Conservation (phyloP, 2,888 invertebrate genomes). For the Agonopterix heracliana region DNA sequence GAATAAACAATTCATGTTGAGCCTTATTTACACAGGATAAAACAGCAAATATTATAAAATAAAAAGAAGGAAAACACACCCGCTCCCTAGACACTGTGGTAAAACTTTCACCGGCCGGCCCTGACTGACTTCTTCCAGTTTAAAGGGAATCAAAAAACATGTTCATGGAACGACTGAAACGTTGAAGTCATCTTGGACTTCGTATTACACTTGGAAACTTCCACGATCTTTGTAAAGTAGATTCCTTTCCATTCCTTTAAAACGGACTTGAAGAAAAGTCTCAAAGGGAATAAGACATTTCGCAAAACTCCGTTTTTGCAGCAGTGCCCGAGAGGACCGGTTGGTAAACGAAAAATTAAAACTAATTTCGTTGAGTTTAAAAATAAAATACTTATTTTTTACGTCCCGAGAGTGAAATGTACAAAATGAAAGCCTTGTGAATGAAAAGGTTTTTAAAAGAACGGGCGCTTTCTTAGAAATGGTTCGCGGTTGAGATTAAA, state of each 20-base stretch:
- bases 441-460: not conserved
- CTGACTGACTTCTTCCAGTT: constrained; percentile 11
- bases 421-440: not conserved
- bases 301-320: constrained; percentile 4
- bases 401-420: constrained; percentile 1
- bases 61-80: not conserved
- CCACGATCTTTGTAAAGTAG: constrained; percentile 12
- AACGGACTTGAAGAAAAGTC: too few relatives aligned
- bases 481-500: too few relatives aligned
- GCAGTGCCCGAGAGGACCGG: constrained; percentile 1
- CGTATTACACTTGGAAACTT: constrained; percentile 15
- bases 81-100: not conserved
- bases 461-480: too few relatives aligned
- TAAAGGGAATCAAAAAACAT: constrained; percentile 15
- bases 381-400: constrained; percentile 3
- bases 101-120: not conserved
- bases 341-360: constrained; percentile 5
- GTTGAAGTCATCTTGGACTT: too few relatives aligned
- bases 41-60: not conserved
- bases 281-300: constrained; percentile 10
- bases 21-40: not conserved
- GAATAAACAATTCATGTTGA: not conserved
- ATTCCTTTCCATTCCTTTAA: too few relatives aligned
- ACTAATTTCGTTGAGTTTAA: not conserved
- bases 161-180: not conserved